Evolutionary conservation across 92 coral and sea anemone genomes (phyloP).

Genomic region (Montipora capitata): DNA sequence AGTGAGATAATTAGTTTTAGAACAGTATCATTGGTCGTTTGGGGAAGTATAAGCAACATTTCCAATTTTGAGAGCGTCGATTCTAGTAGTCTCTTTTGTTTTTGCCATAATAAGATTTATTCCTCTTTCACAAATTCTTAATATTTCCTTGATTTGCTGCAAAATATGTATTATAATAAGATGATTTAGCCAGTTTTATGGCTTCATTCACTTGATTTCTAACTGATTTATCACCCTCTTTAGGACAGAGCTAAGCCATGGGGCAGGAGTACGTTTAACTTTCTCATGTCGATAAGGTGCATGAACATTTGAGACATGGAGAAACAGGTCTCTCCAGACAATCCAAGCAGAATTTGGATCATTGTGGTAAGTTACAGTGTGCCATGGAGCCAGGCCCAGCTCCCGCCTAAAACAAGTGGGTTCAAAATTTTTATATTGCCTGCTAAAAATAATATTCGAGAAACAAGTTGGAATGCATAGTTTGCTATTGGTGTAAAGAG

Average conservation of each 20-base stretch:
- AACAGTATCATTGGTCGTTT: constrained; percentile 29
- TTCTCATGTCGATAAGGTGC: neutral
- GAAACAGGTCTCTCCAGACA: constrained; percentile 28
- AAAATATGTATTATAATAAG: constrained; percentile 6
- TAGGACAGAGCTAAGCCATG: neutral
- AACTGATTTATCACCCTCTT: neutral
- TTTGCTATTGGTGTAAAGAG: constrained; percentile 16
- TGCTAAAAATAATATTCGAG: constrained; percentile 9
- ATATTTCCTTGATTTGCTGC: neutral
- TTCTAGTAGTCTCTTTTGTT: constrained; percentile 6
- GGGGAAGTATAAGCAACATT: constrained; percentile 14
- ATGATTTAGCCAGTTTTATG: constrained; percentile 19
- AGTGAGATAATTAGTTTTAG: constrained; percentile 10
- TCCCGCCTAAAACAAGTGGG: constrained; percentile 19
- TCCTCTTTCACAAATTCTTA: constrained; percentile 37
- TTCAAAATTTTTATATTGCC: constrained; percentile 29
- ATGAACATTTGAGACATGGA: constrained; percentile 20
- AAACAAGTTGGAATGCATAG: constrained; percentile 14
- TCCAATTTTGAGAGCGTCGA: constrained; percentile 18
- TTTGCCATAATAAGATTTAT: constrained; percentile 21
- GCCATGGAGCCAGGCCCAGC: constrained; percentile 8
- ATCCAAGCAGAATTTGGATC: constrained; percentile 25
- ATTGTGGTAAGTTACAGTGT: neutral
- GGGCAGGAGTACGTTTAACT: constrained; percentile 5
- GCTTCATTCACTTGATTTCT: neutral